Evolutionary conservation across 2,888 invertebrate genomes (phyloP), one percentile per base, ranked within the genome.

Genomic region (Phymatocera aterrima): DNA sequence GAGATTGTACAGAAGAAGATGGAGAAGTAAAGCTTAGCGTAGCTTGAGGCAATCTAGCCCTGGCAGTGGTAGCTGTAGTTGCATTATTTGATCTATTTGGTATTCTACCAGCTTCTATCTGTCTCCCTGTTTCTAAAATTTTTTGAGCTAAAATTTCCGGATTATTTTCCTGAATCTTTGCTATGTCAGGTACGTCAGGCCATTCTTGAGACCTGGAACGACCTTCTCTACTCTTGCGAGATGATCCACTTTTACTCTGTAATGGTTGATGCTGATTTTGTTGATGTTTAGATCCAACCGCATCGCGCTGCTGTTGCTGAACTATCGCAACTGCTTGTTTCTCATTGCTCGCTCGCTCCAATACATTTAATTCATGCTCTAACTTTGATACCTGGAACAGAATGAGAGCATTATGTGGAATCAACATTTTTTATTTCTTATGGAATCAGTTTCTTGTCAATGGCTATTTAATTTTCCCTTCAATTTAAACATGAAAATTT

Each of bases 161-260:
- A 91, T 97, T 97, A 88, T 97, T 97, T 88, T 97, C 97, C 87
- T 97, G 96, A 80, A 97, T 97, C 91, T 97, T 97, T 1, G 96
- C 96, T 75, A 97, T 94, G 84, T 97, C 97, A 1, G 97, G 97
- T 40, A 97, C 95, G 85, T 97, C 97, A 0, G 97, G 97, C 97
- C 97, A 97, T 87, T 97, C 97, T 87, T 97, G 97, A 0, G 97
- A 96, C 2, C 97, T 93, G 5, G 95, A 94, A 21, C 97, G 93
- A 84, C 95, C 94, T 84, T 96, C 96, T 21, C 95, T 91, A 79
- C 92, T 93, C 85, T 94, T 94, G 37, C 96, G 92, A 0, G 93
- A 91, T 0, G 92, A 91, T 84, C 93, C 90, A 4, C 84, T 83
- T 77, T 86, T 87, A 6, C 84, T 83, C 70, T 83, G 81, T 83